Evolutionary conservation across 2,888 invertebrate species (phyloP).

Genomic region (Drosophila rellima): DNA sequence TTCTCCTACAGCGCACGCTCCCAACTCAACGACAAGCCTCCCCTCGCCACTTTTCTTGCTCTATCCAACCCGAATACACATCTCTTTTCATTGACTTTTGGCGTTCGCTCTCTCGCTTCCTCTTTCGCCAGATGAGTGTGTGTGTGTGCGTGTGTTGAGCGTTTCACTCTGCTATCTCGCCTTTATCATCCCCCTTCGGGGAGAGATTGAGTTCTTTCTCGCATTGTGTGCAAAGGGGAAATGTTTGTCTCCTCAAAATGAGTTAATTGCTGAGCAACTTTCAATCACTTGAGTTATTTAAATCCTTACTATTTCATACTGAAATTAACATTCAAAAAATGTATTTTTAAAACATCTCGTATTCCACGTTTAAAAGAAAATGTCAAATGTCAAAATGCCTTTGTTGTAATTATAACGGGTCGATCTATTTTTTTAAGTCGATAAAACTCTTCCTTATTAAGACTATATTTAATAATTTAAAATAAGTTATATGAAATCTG

Average conservation of each 20-base stretch:
- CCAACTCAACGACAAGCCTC: constrained; percentile 20
- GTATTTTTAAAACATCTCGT: no score
- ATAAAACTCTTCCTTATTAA: no score
- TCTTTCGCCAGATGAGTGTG: constrained; percentile 29
- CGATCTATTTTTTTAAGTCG: no score
- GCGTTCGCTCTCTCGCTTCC: constrained; percentile 56
- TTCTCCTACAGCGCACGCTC: constrained; percentile 74
- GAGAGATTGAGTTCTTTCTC: constrained; percentile 37
- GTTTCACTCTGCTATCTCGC: constrained; percentile 16
- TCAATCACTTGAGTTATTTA: constrained; percentile 21
- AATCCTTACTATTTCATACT: background rate
- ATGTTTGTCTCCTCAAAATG: constrained; percentile 38
- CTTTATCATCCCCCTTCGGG: constrained; percentile 65
- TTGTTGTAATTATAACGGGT: no score
- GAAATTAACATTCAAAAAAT: background rate
- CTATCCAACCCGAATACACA: constrained; percentile 25
- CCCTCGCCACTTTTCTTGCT: constrained; percentile 11
- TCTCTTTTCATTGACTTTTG: constrained; percentile 66
- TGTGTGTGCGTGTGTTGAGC: constrained; percentile 24
- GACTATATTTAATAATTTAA: no score
- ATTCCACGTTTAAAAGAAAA: no score
- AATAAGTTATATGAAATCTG: no score
- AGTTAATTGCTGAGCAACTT: constrained; percentile 48
- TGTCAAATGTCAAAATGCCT: no score
- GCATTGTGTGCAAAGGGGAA: constrained; percentile 68